phyloP scores from a whole-genome alignment of 2,888 invertebrate species.

The Amphimallon solstitiale region DNA sequence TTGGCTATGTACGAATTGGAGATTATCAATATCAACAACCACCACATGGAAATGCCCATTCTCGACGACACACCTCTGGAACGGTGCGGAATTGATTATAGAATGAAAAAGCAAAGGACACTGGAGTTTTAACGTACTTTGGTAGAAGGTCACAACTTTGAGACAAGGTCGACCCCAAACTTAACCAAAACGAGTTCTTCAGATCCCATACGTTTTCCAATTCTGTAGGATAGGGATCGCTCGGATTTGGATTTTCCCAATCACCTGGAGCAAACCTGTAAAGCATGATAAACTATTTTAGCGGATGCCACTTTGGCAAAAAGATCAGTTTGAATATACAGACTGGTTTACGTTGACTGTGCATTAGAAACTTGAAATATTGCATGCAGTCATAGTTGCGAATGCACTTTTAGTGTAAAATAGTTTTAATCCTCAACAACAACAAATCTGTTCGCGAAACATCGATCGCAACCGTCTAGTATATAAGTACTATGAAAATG shows the following conservation, averaged over 20 bases:
- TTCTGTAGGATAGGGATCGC: conserved; percentile 85
- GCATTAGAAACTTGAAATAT: too few species aligned
- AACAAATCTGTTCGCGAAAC: too few species aligned
- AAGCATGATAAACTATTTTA: too few species aligned
- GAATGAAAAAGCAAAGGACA: not conserved
- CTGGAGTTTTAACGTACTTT: conserved; percentile 71
- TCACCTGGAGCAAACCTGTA: conserved; percentile 86
- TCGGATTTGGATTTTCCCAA: conserved; percentile 95
- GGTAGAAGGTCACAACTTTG: conserved; percentile 95
- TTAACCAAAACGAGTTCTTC: conserved; percentile 93
- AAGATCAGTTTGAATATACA: too few species aligned
- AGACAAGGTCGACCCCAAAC: conserved; percentile 91
- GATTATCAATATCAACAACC: conserved; percentile 93
- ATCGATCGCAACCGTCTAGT: too few species aligned
- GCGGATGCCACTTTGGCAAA: too few species aligned
- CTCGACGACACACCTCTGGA: conserved; percentile 87
- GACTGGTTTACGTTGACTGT: too few species aligned
- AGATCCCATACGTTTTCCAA: conserved; percentile 91
- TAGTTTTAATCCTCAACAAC: too few species aligned
- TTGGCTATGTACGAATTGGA: conserved; percentile 95
- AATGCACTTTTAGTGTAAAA: too few species aligned
- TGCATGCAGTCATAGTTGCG: too few species aligned
- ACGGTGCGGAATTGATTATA: not conserved
- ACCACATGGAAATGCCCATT: conserved; percentile 89
- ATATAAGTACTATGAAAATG: too few species aligned